Base-by-base conservation (phyloP, 2,113 vertebrate species). In the Macrotus californicus region DNA sequence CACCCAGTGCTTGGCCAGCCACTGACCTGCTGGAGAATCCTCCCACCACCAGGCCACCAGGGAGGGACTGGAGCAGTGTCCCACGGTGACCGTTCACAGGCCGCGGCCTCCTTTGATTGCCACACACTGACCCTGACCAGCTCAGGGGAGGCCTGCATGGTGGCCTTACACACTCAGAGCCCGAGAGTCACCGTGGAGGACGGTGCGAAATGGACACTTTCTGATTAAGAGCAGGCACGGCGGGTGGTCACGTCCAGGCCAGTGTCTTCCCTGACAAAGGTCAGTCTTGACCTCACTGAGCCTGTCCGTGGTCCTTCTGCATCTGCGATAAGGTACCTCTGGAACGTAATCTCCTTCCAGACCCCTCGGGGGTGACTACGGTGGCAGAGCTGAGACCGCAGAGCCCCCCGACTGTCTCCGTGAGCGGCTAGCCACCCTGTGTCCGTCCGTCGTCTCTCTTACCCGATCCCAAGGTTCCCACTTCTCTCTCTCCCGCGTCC, bases 11-110 rank as follows among this genome's bases (percentile, higher is more conserved):
- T 61, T 10, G 24, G 59, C 10, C 56, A 66, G 73, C 66, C 43
- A 14, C 80, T 34, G 69, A n/a, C 4, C 4, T 0, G 19, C 5
- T 43, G 43, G 5, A 0, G 1, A 6, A 24, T 10, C 26, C 61
- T 34, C 61, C 61, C 31, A 66, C 61, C 13, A 10, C 29, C 12
- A 15, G n/a, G n/a, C 67, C 67, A 36, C n/a, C 66, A 69, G 67
- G 67, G 67, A 66, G 12, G 61, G 61, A 34, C 13, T 34, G 61
- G 13, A 6, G 29, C 50, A 46, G n/a, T 8, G 7, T 59, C 52
- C 24, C 24, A 1, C 5, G 54, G 34, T 31, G 64, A 26, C 64
- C 8, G 31, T 6, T 46, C 69, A 50, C 18, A 15, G 43, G 56
- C 84, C 5, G 52, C 3, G 24, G 15, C 43, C 11, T 31, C 67